These are phyloP conservation scores for Urocynchramus pylzowi DNA, from an alignment of 2,113 vertebrate species.

Conservation along the genomic window DNA sequence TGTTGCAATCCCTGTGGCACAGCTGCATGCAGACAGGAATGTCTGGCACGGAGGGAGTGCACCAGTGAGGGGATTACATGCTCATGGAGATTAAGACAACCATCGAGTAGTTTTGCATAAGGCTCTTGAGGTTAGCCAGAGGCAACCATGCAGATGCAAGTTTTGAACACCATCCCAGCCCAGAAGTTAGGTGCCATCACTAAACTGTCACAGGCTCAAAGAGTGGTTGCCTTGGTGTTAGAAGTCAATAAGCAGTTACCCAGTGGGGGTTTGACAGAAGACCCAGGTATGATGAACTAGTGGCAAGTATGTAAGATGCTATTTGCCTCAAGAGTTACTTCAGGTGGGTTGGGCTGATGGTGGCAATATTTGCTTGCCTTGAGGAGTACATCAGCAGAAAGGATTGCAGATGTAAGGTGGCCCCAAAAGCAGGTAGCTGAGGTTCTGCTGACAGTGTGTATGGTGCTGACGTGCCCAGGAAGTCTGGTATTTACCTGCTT, in stretches of 20 bases:
- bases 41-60: neutral
- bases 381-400: neutral
- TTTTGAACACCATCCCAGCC: neutral
- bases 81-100: neutral
- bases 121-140: slow-evolving; percentile 5
- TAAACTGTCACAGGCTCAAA: neutral
- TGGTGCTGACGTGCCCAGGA: neutral
- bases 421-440: neutral
- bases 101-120: neutral
- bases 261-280: neutral
- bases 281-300: neutral
- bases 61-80: neutral
- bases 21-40: slow-evolving; percentile 61
- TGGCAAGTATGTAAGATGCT: neutral
- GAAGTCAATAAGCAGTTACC: neutral
- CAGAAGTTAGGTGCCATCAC: neutral
- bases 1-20: slow-evolving; percentile 46
- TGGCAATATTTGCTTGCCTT: neutral
- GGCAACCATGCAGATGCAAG: neutral
- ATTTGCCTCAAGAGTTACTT: neutral
- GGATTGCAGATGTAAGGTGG: neutral
- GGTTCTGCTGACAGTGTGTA: neutral
- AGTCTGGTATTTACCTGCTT: neutral
- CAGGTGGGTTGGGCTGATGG: neutral
- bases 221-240: neutral